These are phyloP conservation scores for Netelia virgata DNA, from an alignment of 2,888 invertebrate species.

Conservation along the genomic window DNA sequence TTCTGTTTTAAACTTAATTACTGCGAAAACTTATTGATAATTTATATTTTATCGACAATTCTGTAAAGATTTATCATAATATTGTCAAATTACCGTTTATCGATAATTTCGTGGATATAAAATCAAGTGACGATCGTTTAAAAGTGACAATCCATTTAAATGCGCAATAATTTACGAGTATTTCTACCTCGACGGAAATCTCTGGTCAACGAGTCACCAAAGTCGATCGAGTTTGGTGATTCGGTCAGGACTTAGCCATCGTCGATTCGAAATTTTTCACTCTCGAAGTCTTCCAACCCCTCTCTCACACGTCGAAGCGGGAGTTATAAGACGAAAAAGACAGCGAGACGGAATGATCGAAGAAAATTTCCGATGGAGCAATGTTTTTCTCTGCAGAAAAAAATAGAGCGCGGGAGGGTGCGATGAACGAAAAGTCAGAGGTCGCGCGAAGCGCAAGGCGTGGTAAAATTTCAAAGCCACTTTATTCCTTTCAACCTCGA, in stretches of 20 bases:
- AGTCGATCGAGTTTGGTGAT: background rate
- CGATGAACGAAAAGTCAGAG: slow-evolving; percentile 31
- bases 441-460: slow-evolving; percentile 19
- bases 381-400: background rate
- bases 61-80: too few relatives aligned
- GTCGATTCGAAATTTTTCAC: slow-evolving; percentile 1
- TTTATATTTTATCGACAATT: too few relatives aligned
- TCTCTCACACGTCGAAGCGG: background rate
- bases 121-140: too few relatives aligned
- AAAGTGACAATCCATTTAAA: too few relatives aligned
- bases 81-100: too few relatives aligned
- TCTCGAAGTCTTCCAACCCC: background rate
- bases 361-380: background rate
- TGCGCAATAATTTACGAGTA: background rate
- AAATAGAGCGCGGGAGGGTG: slow-evolving; percentile 1
- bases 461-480: slow-evolving; percentile 60
- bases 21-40: too few relatives aligned
- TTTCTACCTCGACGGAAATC: background rate
- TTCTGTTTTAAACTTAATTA: too few relatives aligned
- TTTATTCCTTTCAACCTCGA: slow-evolving; percentile 57
- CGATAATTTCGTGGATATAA: too few relatives aligned
- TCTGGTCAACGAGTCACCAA: background rate
- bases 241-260: background rate
- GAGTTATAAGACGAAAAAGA: background rate
- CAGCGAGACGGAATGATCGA: background rate